Evolutionary conservation across 2,113 vertebrate species (phyloP).

Genomic region (Sialia sialis): DNA sequence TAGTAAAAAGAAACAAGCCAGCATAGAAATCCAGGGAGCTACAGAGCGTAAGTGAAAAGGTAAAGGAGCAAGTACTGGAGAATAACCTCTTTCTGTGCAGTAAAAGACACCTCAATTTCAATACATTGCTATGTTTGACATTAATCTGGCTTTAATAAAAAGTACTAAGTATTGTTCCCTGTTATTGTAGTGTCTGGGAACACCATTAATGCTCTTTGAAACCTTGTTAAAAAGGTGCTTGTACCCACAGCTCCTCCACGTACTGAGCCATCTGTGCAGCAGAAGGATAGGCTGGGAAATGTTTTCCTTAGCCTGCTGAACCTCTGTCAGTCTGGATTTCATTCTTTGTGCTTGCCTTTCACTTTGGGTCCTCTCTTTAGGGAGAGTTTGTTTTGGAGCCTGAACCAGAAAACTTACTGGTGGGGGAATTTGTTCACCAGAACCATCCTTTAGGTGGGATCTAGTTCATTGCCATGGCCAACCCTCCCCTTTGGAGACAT

Average conservation of each 20-base stretch:
- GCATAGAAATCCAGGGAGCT: neutral
- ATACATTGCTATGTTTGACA: neutral
- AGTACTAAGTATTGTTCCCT: neutral
- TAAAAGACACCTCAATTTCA: neutral
- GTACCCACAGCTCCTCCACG: neutral
- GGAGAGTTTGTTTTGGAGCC: neutral
- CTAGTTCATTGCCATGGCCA: neutral
- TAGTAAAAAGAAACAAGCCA: neutral
- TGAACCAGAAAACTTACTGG: neutral
- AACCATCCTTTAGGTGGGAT: neutral
- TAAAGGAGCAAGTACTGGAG: neutral
- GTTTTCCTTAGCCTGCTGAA: constrained; percentile 8
- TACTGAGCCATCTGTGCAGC: neutral
- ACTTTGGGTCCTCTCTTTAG: neutral
- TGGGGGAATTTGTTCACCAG: neutral
- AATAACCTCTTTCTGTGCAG: neutral
- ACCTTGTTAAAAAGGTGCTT: neutral
- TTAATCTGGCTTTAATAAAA: neutral
- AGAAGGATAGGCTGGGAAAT: neutral
- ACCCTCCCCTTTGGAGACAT: neutral
- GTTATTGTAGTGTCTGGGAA: neutral
- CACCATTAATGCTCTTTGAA: neutral
- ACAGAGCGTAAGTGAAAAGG: neutral
- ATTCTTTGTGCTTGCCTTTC: neutral
- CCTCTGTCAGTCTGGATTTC: neutral